Percentiles rank a stretch among this genome's conserved stretches.
These are phyloP conservation scores for Apamea anceps DNA, from an alignment of 2,888 invertebrate species.

Conservation along the genomic window DNA sequence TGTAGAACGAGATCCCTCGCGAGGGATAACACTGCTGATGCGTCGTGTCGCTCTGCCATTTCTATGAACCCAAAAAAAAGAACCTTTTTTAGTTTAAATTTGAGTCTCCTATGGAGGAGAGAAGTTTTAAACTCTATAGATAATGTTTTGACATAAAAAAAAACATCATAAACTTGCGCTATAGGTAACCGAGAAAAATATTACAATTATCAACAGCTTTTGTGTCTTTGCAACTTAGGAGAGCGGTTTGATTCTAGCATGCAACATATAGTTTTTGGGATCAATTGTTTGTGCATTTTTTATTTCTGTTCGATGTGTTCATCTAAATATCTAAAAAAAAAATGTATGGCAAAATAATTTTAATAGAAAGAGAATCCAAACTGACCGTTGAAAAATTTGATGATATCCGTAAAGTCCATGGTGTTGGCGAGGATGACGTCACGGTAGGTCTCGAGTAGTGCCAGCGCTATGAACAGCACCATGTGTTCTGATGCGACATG, in stretches of 20 bases:
- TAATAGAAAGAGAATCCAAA: not conserved
- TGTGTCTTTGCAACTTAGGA: not conserved
- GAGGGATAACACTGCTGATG: constrained; percentile 94
- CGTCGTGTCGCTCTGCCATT: constrained; percentile 99
- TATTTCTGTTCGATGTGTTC: not conserved
- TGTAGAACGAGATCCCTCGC: constrained; percentile 96
- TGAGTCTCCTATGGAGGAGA: too few relatives aligned
- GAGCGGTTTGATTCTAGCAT: not conserved
- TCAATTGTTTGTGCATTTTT: not conserved
- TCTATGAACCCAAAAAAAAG: constrained; percentile 91
- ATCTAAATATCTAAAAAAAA: not conserved
- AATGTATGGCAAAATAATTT: not conserved
- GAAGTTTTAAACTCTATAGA: not conserved
- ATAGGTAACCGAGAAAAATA: not conserved
- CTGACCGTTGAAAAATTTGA: constrained; percentile 99
- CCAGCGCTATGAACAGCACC: constrained; percentile 97
- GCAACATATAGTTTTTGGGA: not conserved
- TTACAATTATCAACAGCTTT: not conserved
- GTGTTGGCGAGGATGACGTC: constrained; percentile 98
- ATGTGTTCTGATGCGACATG: constrained; percentile 96
- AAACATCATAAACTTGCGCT: not conserved
- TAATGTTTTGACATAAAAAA: not conserved
- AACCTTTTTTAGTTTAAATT: not conserved
- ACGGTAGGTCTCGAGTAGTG: constrained; percentile 97
- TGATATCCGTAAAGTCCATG: constrained; percentile 99